A percentile compares a stretch with the other conserved stretches of the same genome.
Conservation (phyloP, 2,888 invertebrate species). For the Trimorus sp. region DNA sequence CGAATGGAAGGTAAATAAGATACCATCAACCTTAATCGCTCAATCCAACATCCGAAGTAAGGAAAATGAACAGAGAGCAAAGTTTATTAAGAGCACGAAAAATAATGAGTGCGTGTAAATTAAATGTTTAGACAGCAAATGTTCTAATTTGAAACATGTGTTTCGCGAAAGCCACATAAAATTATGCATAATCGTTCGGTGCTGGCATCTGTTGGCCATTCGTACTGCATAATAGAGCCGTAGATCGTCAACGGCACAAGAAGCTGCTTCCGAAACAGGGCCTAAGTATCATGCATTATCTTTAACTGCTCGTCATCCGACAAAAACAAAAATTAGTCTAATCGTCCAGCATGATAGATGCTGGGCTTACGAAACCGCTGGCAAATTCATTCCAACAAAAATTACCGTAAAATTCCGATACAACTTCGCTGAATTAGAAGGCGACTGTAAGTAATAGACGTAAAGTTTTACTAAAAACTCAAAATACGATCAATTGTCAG, state of each 20-base stretch:
- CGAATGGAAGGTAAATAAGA: neutral
- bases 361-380: neutral
- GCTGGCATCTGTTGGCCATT: constrained; percentile 73
- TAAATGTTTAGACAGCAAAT: constrained; percentile 72
- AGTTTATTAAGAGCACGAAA: neutral
- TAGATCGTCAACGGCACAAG: constrained; percentile 64
- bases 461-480: too few species aligned
- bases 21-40: too few species aligned
- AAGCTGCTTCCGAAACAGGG: constrained; percentile 56
- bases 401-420: too few species aligned
- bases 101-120: constrained; percentile 59
- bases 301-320: constrained; percentile 42
- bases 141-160: constrained; percentile 76
- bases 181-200: constrained; percentile 77
- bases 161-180: constrained; percentile 73
- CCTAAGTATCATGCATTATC: constrained; percentile 47
- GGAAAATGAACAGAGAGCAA: too few species aligned
- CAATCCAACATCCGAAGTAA: too few species aligned
- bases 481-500: too few species aligned
- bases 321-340: constrained; percentile 46
- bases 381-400: too few species aligned
- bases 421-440: too few species aligned
- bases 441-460: too few species aligned
- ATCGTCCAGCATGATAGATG: constrained; percentile 17
- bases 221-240: constrained; percentile 66